A percentile compares a stretch with the other conserved stretches of the same genome.
These are phyloP conservation scores for Gallinago undulata DNA, from an alignment of 2,113 vertebrate species.

Conservation along the genomic window DNA sequence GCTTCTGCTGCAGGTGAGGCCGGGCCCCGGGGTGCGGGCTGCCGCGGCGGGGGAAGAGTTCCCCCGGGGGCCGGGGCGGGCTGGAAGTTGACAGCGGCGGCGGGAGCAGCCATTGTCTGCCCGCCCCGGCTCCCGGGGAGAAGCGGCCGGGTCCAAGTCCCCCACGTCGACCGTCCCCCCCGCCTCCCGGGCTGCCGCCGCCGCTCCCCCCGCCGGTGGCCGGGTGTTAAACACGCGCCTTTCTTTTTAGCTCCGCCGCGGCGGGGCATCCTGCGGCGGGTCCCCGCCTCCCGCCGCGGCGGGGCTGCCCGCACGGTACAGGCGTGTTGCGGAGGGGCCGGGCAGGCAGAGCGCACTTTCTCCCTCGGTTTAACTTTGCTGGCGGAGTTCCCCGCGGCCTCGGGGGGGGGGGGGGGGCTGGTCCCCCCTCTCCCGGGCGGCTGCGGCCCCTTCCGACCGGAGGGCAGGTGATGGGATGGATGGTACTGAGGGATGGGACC, in stretches of 20 bases:
- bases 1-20: not conserved
- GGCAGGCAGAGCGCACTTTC: not conserved
- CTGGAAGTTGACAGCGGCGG: constrained; percentile 18
- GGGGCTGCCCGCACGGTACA: not conserved
- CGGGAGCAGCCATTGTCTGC: constrained; percentile 13
- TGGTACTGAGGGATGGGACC: not conserved
- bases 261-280: not conserved
- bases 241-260: not conserved
- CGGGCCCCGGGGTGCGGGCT: not conserved
- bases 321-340: not conserved
- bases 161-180: not conserved
- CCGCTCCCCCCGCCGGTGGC: not conserved
- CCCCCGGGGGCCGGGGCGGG: not conserved
- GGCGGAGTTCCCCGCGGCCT: not conserved
- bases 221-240: not conserved
- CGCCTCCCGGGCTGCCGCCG: not conserved
- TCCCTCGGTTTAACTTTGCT: not conserved
- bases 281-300: not conserved
- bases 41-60: not conserved
- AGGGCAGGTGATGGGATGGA: not conserved
- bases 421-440: not conserved
- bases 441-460: not conserved
- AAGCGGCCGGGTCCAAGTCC: not conserved
- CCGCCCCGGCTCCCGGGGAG: not conserved
- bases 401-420: not conserved